phyloP scores from a whole-genome alignment of 1,140 invertebrate species.

The Heliothis virescens region DNA sequence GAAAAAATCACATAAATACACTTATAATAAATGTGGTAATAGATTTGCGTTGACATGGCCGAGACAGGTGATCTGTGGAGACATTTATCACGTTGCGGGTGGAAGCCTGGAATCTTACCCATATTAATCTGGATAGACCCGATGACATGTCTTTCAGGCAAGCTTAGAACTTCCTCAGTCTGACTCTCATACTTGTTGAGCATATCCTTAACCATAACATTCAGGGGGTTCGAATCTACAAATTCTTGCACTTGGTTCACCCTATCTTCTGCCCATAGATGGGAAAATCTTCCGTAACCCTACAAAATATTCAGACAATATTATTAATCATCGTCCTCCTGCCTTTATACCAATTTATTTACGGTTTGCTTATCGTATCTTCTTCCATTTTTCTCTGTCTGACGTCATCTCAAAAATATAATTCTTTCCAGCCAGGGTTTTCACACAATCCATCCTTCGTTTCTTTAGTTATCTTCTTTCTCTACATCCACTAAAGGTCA shows the following conservation, averaged over 20 bases:
- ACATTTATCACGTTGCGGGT: background rate
- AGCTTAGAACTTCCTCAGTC: conserved; percentile 88
- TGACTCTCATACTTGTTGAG: conserved; percentile 90
- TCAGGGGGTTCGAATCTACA: conserved; percentile 89
- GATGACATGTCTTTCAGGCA: conserved; percentile 88
- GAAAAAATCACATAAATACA: background rate
- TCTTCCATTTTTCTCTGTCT: no score
- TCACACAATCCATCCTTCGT: no score
- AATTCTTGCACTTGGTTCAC: conserved; percentile 90
- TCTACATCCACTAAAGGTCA: background rate
- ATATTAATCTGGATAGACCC: conserved; percentile 90
- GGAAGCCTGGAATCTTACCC: conserved; percentile 74
- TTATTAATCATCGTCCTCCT: no score
- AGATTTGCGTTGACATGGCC: no score
- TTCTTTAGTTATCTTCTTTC: no score
- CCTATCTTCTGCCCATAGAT: conserved; percentile 91
- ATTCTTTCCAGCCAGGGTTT: background rate
- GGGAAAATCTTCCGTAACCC: conserved; percentile 87
- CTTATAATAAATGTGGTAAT: no score
- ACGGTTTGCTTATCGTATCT: no score
- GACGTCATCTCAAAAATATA: no score
- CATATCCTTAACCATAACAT: conserved; percentile 91
- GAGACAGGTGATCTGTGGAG: no score
- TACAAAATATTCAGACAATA: conserved; percentile 43
- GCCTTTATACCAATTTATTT: no score